Base-by-base conservation (phyloP, 2,113 vertebrate species). In the Ornithorhynchus anatinus region DNA sequence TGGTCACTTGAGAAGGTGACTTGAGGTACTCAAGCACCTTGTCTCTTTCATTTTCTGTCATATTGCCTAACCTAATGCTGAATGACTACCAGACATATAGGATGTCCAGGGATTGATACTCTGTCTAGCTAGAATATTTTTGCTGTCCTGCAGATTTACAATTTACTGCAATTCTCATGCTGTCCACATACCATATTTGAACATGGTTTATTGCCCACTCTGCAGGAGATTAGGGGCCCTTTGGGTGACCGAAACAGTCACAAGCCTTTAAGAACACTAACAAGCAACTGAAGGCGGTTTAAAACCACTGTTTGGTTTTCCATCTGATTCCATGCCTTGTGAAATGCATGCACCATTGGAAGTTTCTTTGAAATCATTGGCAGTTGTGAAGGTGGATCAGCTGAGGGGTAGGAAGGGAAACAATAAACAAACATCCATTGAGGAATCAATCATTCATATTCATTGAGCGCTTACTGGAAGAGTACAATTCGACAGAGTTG, bases 311-410 rank as follows among this genome's bases (percentile, higher is more conserved):
- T 56, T 69, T 61, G 42, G n/a, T 71, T 65, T 79, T 80, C 78
- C 75, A 52, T 75, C 72, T 75, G 5, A 63, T 0, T 3, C 60
- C 3, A 23, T 32, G 53, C 69, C 77, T 79, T 19, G 36, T 33
- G 43, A 69, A 62, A 69, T 27, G 17, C 61, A 48, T 69, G 75
- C 75, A 69, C 72, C 75, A 83, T 81, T 78, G 81, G 80, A 83
- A 82, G 72, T 57, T 39, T 59, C 80, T 87, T 85, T 87, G 80
- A 87, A 79, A 79, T 81, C 72, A 79, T 59, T 60, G 59, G 66
- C 37, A 51, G 80, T 72, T 81, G 77, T 36, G 59, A 77, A 72
- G 77, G 79, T 79, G 65, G 72, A 85, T 69, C 69, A 72, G 57
- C 80, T 59, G 80, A 70, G 71, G 71, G 85, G 59, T 65, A 50